phyloP scores from a whole-genome alignment of 2,888 invertebrate species.

The Netelia inedita region DNA sequence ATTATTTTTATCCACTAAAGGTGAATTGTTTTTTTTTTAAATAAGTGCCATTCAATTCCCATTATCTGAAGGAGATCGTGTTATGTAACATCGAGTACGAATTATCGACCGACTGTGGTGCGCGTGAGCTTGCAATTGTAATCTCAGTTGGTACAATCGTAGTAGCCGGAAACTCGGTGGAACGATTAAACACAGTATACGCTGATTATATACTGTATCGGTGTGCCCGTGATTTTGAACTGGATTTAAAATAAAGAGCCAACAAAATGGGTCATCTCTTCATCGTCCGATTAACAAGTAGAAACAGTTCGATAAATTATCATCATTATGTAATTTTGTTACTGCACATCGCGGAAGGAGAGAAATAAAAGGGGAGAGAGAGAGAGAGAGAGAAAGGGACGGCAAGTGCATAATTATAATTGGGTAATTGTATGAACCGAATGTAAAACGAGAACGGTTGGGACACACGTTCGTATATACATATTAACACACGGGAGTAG shows the following conservation, averaged over 20 bases:
- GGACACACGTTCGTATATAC: background rate
- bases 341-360: background rate
- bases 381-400: background rate
- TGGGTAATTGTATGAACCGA: conserved; percentile 23
- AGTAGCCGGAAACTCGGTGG: background rate
- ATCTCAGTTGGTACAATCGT: conserved; percentile 21
- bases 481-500: background rate
- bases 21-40: no score
- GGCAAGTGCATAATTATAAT: conserved; percentile 18
- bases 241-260: conserved; percentile 1
- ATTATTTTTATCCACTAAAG: background rate
- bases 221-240: conserved; percentile 9
- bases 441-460: background rate
- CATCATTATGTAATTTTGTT: conserved; percentile 35
- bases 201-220: conserved; percentile 25
- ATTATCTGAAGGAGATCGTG: conserved; percentile 22
- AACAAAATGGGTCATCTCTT: background rate
- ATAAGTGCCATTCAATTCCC: conserved; percentile 18
- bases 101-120: conserved; percentile 22
- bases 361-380: no score
- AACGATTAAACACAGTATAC: conserved; percentile 31
- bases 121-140: conserved; percentile 11
- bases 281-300: background rate
- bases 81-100: background rate
- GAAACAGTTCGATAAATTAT: conserved; percentile 29